Evolutionary conservation across 2,888 invertebrate genomes (phyloP).

Genomic region (Drosophila buzzatii): DNA sequence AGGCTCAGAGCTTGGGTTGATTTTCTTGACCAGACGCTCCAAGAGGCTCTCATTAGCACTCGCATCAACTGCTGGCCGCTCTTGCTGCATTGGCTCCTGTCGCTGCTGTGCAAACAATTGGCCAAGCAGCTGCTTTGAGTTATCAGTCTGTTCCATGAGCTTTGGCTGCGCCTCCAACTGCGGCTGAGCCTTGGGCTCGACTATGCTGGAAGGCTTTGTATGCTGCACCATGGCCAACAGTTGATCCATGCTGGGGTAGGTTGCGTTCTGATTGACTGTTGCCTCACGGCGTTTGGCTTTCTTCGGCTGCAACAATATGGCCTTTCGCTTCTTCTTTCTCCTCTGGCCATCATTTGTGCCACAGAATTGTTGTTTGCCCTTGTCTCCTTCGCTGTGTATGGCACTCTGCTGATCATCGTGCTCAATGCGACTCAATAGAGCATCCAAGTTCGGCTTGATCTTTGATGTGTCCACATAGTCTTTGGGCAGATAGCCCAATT

Average conservation of each 20-base stretch:
- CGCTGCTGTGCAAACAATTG: background rate
- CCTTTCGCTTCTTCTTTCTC: conserved; percentile 13
- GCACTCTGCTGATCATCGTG: conserved; percentile 13
- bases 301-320: background rate
- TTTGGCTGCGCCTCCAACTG: background rate
- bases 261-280: background rate
- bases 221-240: conserved; percentile 17
- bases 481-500: conserved; percentile 56
- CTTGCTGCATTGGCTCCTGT: background rate
- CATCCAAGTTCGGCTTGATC: conserved; percentile 62
- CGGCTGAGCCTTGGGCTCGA: background rate
- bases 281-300: background rate
- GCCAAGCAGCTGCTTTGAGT: conserved; percentile 3
- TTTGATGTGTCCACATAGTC: conserved; percentile 62
- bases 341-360: background rate
- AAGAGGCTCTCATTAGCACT: conserved; percentile 15
- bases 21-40: conserved; percentile 37
- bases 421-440: conserved; percentile 53
- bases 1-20: conserved; percentile 9
- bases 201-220: background rate
- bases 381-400: background rate
- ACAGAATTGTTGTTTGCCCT: conserved; percentile 6
- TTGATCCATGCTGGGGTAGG: conserved; percentile 33
- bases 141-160: background rate
- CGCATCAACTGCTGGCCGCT: background rate